These are phyloP conservation scores for Drosophila repletoides DNA, from an alignment of 1,140 invertebrate genomes.

Conservation along the genomic window DNA sequence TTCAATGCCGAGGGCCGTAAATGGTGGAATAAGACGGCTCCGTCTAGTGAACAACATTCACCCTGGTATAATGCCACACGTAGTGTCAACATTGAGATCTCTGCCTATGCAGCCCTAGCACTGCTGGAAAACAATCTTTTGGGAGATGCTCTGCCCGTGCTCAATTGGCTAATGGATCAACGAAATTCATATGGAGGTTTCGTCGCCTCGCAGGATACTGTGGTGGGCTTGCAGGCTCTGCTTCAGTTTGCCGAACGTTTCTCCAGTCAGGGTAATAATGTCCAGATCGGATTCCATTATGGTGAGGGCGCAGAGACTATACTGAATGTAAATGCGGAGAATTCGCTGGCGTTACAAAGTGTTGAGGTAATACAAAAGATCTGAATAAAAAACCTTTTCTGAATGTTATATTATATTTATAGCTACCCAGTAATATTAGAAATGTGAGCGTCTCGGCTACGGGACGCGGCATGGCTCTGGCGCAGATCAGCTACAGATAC, in stretches of 20 bases:
- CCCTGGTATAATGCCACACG: slow-evolving; percentile 88
- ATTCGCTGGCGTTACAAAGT: slow-evolving; percentile 89
- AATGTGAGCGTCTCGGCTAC: slow-evolving; percentile 87
- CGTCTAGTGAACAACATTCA: slow-evolving; percentile 86
- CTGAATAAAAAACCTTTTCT: slow-evolving; percentile 82
- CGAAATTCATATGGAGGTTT: slow-evolving; percentile 92
- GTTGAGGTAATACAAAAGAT: slow-evolving; percentile 67
- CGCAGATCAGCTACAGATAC: slow-evolving; percentile 92
- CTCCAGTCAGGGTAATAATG: slow-evolving; percentile 83
- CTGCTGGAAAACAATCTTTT: slow-evolving; percentile 87
- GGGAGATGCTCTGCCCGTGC: slow-evolving; percentile 89
- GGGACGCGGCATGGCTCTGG: slow-evolving; percentile 92
- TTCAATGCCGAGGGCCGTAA: slow-evolving; percentile 84
- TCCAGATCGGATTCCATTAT: slow-evolving; percentile 85
- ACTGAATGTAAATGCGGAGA: slow-evolving; percentile 87
- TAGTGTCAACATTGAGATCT: slow-evolving; percentile 93
- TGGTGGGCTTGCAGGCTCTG: slow-evolving; percentile 88
- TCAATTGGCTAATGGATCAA: slow-evolving; percentile 92
- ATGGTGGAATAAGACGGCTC: slow-evolving; percentile 88
- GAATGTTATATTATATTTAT: too few relatives aligned
- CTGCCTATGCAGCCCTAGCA: slow-evolving; percentile 90
- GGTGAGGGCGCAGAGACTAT: slow-evolving; percentile 84
- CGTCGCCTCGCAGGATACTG: slow-evolving; percentile 88
- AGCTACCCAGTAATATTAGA: slow-evolving; percentile 71
- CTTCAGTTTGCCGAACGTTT: slow-evolving; percentile 87